phyloP scores from a whole-genome alignment of 2,797 vertebrate species.

The Brachyrhaphis roseni region DNA sequence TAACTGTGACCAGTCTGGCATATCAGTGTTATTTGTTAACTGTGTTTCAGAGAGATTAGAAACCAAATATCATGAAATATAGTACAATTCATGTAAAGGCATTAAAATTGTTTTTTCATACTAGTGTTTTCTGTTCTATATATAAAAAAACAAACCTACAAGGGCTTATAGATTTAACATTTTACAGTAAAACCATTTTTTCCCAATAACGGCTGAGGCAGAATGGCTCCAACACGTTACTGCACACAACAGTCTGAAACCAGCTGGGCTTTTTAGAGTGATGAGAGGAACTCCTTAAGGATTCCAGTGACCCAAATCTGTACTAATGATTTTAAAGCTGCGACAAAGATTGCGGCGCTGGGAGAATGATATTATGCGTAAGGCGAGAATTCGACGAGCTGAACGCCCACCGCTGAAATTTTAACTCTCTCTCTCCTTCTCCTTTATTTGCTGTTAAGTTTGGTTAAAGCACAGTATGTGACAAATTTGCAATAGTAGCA shows the following conservation, averaged over 20 bases:
- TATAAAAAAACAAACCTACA: not conserved
- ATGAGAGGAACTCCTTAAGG: conserved; percentile 48
- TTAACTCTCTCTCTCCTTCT: conserved; percentile 15
- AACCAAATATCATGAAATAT: conserved; percentile 55
- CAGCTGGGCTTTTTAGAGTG: conserved; percentile 22
- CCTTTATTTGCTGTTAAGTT: conserved; percentile 40
- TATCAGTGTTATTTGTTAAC: not conserved
- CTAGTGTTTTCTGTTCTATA: not conserved
- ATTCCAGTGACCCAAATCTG: conserved; percentile 71
- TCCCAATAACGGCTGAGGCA: not conserved
- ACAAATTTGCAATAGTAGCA: not conserved
- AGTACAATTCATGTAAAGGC: conserved; percentile 39
- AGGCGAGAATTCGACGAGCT: conserved; percentile 50
- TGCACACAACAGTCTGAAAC: not conserved
- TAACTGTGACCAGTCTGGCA: not conserved
- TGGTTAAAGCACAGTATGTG: not conserved
- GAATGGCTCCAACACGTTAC: not conserved
- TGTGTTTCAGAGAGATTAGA: conserved; percentile 17
- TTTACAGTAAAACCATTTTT: not conserved
- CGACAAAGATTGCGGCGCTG: conserved; percentile 54
- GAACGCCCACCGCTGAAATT: conserved; percentile 43
- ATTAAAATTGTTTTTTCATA: conserved; percentile 24
- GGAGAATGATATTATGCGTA: conserved; percentile 53
- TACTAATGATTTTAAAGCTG: conserved; percentile 74
- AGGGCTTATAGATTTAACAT: not conserved